Conservation (phyloP, 2,888 invertebrate genomes). For the Branchellion lobata region DNA sequence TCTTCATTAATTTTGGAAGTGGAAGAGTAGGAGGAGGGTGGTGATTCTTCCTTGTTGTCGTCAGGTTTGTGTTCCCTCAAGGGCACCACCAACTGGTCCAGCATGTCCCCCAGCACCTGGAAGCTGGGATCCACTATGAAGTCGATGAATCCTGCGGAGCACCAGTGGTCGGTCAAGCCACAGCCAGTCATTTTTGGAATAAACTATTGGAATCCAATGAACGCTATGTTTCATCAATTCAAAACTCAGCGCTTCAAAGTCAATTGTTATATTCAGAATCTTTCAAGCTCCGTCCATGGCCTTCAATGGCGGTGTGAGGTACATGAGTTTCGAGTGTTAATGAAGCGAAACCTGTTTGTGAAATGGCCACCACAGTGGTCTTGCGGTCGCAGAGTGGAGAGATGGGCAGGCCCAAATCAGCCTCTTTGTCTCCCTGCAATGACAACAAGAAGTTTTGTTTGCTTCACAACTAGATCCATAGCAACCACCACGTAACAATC, state of each 20-base stretch:
- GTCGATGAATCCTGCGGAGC: slow-evolving; percentile 89
- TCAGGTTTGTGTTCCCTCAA: slow-evolving; percentile 59
- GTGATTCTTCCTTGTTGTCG: not conserved
- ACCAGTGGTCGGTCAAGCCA: no score
- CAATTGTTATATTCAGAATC: no score
- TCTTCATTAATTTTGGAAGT: slow-evolving; percentile 18
- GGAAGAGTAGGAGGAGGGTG: slow-evolving; percentile 1
- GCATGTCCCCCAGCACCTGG: slow-evolving; percentile 87
- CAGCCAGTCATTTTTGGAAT: no score
- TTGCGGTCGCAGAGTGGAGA: slow-evolving; percentile 91
- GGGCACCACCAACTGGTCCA: slow-evolving; percentile 73
- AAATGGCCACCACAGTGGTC: slow-evolving; percentile 87
- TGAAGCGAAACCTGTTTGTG: slow-evolving; percentile 90
- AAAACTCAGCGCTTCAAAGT: no score
- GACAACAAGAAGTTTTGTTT: not conserved
- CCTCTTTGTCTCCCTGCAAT: slow-evolving; percentile 79
- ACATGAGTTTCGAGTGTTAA: no score
- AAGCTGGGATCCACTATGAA: slow-evolving; percentile 95
- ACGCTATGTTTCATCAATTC: no score
- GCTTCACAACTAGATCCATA: no score
- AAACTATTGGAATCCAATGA: no score
- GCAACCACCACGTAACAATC: no score
- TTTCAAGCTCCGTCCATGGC: no score
- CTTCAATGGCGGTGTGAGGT: no score
- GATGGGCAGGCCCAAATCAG: slow-evolving; percentile 83